A percentile compares a stretch with the other conserved stretches of the same genome.
Conservation (phyloP, 1,140 invertebrate genomes). For the Nymphalis io region DNA sequence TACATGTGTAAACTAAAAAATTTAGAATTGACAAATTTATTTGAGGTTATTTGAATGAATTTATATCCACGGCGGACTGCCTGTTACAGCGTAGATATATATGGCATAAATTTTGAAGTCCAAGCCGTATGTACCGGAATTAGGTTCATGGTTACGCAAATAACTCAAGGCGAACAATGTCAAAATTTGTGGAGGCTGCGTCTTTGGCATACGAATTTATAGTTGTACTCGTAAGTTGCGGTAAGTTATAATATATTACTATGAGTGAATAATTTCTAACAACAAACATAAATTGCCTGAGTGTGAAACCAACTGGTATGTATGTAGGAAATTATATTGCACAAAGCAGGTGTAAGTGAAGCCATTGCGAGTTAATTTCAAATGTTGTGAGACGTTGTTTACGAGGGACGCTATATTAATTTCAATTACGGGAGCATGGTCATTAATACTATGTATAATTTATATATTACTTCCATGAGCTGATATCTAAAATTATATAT, state of each 20-base stretch:
- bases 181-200: constrained; percentile 13
- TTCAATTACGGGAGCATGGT: neutral
- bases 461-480: neutral
- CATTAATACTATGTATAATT: neutral
- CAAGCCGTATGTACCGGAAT: neutral
- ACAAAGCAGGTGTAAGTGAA: constrained; percentile 10
- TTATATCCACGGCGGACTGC: neutral
- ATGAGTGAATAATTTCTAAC: constrained; percentile 33
- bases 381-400: constrained; percentile 1
- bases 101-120: neutral
- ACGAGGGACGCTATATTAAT: neutral
- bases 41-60: too few species aligned
- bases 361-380: constrained; percentile 2
- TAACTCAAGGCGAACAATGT: constrained; percentile 21
- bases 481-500: too few species aligned
- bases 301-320: constrained; percentile 15
- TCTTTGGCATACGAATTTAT: constrained; percentile 30
- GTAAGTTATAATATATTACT: constrained; percentile 23
- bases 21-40: too few species aligned
- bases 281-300: constrained; percentile 29
- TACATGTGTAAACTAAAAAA: too few species aligned
- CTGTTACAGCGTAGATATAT: neutral
- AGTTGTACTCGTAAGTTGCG: constrained; percentile 29
- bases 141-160: constrained; percentile 13
- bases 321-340: constrained; percentile 5